Base-by-base conservation (phyloP, 2,797 vertebrate species). In the Thunnus albacares region DNA sequence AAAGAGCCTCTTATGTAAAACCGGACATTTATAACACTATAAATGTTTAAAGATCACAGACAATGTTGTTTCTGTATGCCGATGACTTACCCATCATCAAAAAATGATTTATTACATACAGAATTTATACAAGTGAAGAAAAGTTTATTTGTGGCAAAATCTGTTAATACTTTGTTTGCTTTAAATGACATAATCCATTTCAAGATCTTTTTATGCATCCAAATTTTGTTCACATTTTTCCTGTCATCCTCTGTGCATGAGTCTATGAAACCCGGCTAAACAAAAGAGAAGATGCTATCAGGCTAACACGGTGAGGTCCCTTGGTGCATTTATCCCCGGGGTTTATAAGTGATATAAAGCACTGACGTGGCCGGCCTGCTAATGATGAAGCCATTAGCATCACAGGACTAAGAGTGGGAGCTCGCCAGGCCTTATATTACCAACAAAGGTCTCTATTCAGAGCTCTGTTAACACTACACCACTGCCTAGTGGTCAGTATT, bases 371-470 rank as follows among this genome's bases (percentile, higher is more conserved):
- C 63, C 52, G 8, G 89, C 80, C 86, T 95, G 91, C 78, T 92
- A 94, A 95, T 91, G 91, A 93, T 71, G 89, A 86, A 74, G 84
- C 89, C 90, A 92, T 94, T 90, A 92, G 85, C 81, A 64, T 81
- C 82, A 83, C 85, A 68, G 90, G 81, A 81, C 87, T 45, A 78
- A 79, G 91, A 83, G 90, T 66, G 73, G 59, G 86, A 86, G 89
- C 75, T 83, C 13, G 86, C 85, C 90, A 88, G 82, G 77, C 89
- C 84, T 90, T 90, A 84, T 91, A 91, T 87, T 83, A 87, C 85
- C 88, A 92, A 95, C 95, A 95, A 94, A 93, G 92, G 80, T 90
- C 87, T 90, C 92, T 65, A 91, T 94, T 95, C 90, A 95, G 81
- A 85, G 84, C 87, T 90, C 80, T 90, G 90, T 93, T 93, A 93